Percentiles rank a stretch among this genome's conserved stretches.
Evolutionary conservation across 2,113 vertebrate species (phyloP).

Genomic region (Dromas ardeola): DNA sequence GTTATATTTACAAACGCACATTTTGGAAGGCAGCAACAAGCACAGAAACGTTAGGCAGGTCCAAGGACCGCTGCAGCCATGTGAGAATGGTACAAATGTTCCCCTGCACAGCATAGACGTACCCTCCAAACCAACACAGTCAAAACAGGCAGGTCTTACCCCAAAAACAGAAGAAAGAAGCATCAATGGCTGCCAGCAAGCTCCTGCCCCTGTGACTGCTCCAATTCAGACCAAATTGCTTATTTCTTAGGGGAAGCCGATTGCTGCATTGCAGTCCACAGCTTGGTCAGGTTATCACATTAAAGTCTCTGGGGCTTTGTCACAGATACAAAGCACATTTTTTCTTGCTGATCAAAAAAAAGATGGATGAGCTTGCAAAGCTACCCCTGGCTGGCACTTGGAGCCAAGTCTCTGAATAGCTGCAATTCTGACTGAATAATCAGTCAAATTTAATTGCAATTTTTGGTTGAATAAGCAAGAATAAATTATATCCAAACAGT

Average conservation of each 20-base stretch:
- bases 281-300: not conserved
- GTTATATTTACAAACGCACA: not conserved
- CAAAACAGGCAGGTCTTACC: not conserved
- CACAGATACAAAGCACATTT: not conserved
- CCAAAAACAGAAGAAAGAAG: not conserved
- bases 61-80: not conserved
- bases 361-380: conserved; percentile 6
- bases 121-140: not conserved
- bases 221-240: not conserved
- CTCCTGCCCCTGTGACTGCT: not conserved
- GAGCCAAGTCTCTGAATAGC: conserved; percentile 5
- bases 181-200: not conserved
- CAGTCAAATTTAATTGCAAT: conserved; percentile 36
- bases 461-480: conserved; percentile 40
- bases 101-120: rapidly evolving
- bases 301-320: not conserved
- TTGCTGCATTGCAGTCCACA: conserved; percentile 31
- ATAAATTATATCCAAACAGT: conserved; percentile 4
- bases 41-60: not conserved
- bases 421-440: conserved; percentile 26
- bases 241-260: not conserved
- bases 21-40: not conserved
- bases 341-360: not conserved
- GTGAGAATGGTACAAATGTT: rapidly evolving
- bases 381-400: not conserved